phyloP scores from a whole-genome alignment of 2,113 vertebrate genomes.

The Australoheros scitulus region DNA sequence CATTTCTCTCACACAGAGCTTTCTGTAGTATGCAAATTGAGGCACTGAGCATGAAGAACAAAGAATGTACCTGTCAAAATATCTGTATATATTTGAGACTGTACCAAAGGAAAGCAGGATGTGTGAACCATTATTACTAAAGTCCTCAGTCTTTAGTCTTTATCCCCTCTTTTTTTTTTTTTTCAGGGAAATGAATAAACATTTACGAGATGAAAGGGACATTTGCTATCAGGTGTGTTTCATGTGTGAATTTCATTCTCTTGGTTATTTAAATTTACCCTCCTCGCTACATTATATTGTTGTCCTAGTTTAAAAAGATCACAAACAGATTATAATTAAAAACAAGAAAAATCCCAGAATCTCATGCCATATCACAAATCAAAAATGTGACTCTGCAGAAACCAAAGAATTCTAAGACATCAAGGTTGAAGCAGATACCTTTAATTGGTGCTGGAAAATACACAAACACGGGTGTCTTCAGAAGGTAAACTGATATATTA shows the following conservation, averaged over 20 bases:
- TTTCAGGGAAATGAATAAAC: slow-evolving; percentile 93
- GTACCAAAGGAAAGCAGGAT: neutral
- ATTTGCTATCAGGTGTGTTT: slow-evolving; percentile 79
- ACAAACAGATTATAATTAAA: neutral
- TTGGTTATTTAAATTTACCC: neutral
- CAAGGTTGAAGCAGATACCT: slow-evolving; percentile 78
- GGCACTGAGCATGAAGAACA: neutral
- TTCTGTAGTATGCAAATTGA: neutral
- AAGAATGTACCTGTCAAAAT: neutral
- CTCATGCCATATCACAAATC: neutral
- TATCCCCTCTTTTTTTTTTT: neutral
- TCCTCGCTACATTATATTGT: neutral
- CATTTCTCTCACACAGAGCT: neutral
- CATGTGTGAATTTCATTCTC: neutral
- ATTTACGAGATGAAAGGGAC: slow-evolving; percentile 89
- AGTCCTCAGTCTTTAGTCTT: neutral
- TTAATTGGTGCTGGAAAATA: slow-evolving; percentile 76
- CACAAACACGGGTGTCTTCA: slow-evolving; percentile 69
- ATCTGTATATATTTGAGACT: accelerated
- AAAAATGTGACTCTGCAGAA: slow-evolving; percentile 76
- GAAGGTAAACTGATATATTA: slow-evolving; percentile 78
- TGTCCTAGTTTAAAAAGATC: neutral
- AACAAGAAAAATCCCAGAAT: neutral
- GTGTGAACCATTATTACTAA: neutral
- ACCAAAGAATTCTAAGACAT: slow-evolving; percentile 70